Percentiles rank a stretch among this genome's conserved stretches.
phyloP scores from a whole-genome alignment of 2,113 vertebrate species.

The Empidonax alnorum region DNA sequence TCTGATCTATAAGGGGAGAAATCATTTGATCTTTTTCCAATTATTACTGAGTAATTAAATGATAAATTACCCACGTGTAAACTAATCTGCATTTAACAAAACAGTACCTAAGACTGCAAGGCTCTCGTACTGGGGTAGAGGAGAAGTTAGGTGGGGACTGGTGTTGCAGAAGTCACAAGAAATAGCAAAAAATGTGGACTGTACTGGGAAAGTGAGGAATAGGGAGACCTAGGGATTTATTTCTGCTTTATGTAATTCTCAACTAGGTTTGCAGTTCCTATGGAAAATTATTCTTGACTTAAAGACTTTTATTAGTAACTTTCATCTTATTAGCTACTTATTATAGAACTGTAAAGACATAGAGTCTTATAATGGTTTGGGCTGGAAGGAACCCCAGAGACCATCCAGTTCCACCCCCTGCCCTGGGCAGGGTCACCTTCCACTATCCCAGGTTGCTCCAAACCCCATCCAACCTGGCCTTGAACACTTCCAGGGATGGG shows the following conservation, averaged over 20 bases:
- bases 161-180: neutral
- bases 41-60: slow-evolving; percentile 59
- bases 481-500: neutral
- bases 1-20: slow-evolving; percentile 51
- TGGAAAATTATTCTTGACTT: neutral
- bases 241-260: neutral
- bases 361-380: neutral
- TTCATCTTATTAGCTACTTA: neutral
- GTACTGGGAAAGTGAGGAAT: neutral
- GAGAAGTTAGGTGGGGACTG: neutral
- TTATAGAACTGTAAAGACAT: neutral
- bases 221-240: neutral
- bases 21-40: slow-evolving; percentile 50
- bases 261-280: neutral
- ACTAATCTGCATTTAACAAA: slow-evolving; percentile 23
- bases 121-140: neutral
- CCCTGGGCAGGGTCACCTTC: neutral
- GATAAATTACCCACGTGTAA: slow-evolving; percentile 40
- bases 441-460: fast-evolving
- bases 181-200: neutral
- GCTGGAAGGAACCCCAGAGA: neutral
- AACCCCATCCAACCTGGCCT: fast-evolving
- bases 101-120: neutral
- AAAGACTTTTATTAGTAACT: neutral
- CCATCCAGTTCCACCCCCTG: neutral